Evolutionary conservation across 2,888 invertebrate species (phyloP).

Genomic region (Argyresthia albistria): DNA sequence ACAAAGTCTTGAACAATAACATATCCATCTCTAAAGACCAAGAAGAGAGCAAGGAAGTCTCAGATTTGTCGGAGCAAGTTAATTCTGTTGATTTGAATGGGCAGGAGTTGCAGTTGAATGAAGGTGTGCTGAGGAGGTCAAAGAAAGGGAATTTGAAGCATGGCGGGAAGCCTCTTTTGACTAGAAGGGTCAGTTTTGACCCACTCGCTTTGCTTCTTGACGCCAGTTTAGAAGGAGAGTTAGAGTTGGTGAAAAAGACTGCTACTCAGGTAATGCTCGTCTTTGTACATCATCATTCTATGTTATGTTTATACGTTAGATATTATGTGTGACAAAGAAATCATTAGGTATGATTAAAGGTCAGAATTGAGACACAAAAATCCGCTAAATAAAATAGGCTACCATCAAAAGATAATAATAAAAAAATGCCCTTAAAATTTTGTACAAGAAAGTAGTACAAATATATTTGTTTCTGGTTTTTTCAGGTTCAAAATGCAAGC

Average conservation of each 20-base stretch:
- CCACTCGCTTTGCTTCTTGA: conserved; percentile 96
- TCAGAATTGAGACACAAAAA: too few relatives aligned
- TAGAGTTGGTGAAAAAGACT: conserved; percentile 96
- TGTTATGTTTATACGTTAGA: too few relatives aligned
- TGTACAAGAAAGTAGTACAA: too few relatives aligned
- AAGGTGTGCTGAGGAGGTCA: conserved; percentile 74
- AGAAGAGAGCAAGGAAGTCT: conserved; percentile 55
- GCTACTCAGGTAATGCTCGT: conserved; percentile 84
- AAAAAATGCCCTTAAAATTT: too few relatives aligned
- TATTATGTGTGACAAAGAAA: too few relatives aligned
- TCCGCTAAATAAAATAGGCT: too few relatives aligned
- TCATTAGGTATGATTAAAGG: too few relatives aligned
- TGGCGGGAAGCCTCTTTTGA: conserved; percentile 79
- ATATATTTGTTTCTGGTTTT: conserved; percentile 8
- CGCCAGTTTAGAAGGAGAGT: conserved; percentile 97
- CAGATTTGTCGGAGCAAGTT: conserved; percentile 64
- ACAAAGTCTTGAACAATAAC: conserved; percentile 45
- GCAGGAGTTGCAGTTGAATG: conserved; percentile 69
- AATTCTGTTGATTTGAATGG: conserved; percentile 64
- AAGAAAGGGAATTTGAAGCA: conserved; percentile 88
- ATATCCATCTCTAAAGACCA: conserved; percentile 44
- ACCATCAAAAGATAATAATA: too few relatives aligned
- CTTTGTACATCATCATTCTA: too few relatives aligned
- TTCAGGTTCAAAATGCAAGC: conserved; percentile 91
- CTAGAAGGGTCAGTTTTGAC: conserved; percentile 95